Evolutionary conservation across 2,888 invertebrate species (phyloP).

Genomic region (Lampropteryx suffumata): DNA sequence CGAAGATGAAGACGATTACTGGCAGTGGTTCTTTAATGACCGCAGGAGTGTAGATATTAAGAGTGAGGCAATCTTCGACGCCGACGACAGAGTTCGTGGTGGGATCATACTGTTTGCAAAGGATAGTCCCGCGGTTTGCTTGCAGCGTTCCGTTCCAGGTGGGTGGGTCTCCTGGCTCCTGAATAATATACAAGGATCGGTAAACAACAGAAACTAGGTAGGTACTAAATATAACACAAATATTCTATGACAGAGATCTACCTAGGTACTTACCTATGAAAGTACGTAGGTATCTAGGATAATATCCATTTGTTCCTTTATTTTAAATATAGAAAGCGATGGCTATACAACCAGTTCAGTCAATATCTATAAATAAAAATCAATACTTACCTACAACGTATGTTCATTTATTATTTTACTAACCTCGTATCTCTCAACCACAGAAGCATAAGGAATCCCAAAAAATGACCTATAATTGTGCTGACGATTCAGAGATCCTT

Average conservation of each 20-base stretch:
- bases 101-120: slow-evolving; percentile 39
- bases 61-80: slow-evolving; percentile 51
- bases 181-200: slow-evolving; percentile 1
- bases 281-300: too few species aligned
- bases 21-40: slow-evolving; percentile 41
- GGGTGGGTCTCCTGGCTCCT: slow-evolving; percentile 43
- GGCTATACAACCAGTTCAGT: too few species aligned
- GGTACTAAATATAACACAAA: too few species aligned
- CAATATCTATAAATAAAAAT: too few species aligned
- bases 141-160: slow-evolving; percentile 38
- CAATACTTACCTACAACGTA: too few species aligned
- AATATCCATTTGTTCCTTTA: too few species aligned
- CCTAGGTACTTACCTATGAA: too few species aligned
- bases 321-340: too few species aligned
- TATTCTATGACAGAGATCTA: too few species aligned
- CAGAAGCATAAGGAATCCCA: slow-evolving; percentile 44
- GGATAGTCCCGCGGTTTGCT: slow-evolving; percentile 33
- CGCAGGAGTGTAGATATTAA: slow-evolving; percentile 59
- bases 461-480: slow-evolving; percentile 35
- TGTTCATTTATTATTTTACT: neutral
- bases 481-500: slow-evolving; percentile 24
- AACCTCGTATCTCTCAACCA: slow-evolving; percentile 39
- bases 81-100: slow-evolving; percentile 31
- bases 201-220: too few species aligned
- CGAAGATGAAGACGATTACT: slow-evolving; percentile 54